phyloP scores from a whole-genome alignment of 2,113 vertebrate genomes.

The zebrafish (Danio rerio) region DNA sequence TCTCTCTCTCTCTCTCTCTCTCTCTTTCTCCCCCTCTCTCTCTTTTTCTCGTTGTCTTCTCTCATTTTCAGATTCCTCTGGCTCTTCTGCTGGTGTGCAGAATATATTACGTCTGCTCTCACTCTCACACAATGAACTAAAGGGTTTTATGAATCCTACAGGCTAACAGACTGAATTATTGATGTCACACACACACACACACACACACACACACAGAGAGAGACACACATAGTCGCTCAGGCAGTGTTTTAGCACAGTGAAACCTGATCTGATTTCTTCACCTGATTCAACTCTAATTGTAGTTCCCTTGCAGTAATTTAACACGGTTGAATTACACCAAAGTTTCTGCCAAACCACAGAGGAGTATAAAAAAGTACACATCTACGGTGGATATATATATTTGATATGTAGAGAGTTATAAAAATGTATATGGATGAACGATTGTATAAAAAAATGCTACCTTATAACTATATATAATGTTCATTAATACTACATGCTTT shows the following conservation, averaged over 20 bases:
- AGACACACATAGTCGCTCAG: neutral
- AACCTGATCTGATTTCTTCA: slow-evolving; percentile 22
- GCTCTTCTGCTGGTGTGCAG: slow-evolving; percentile 34
- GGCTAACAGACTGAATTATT: slow-evolving; percentile 46
- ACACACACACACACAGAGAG: slow-evolving; percentile 20
- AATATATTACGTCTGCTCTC: slow-evolving; percentile 35
- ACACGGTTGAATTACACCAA: neutral
- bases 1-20: neutral
- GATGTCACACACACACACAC: slow-evolving; percentile 20
- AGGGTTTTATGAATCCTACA: slow-evolving; percentile 44
- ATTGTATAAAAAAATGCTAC: neutral
- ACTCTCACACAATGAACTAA: slow-evolving; percentile 28
- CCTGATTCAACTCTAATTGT: neutral
- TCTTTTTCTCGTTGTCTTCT: neutral
- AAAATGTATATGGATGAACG: no score
- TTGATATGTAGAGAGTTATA: neutral
- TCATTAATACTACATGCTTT: no score
- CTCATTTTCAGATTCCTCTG: slow-evolving; percentile 14
- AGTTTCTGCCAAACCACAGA: neutral
- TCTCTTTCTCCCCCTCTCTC: neutral
- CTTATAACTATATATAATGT: neutral
- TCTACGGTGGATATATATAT: neutral
- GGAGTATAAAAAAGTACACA: neutral
- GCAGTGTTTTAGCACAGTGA: neutral
- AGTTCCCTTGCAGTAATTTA: neutral